Evolutionary conservation across 1,140 invertebrate species (phyloP), one percentile per base, ranked within the genome.

Genomic region (Leptestheria dahalacensis): DNA sequence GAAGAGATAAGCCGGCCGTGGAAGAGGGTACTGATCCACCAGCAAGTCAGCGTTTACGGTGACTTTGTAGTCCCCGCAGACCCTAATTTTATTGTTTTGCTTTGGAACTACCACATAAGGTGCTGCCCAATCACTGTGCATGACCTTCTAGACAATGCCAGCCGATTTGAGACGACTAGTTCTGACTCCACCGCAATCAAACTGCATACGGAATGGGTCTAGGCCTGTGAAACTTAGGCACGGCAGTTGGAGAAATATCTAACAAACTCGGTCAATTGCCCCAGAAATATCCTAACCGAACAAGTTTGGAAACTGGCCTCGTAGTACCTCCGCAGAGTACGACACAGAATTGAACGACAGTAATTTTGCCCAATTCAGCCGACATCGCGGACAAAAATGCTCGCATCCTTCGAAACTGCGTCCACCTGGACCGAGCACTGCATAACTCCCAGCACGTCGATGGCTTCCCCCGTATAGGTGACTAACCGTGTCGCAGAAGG

Each of bases 101-200:
- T 74, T 74, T 4, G 68, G 49, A n/a, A 74, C 65, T 1, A 68
- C 65, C 6, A 74, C 71, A 29, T 69, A 64, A 0, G 71, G 72
- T 29, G 70, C 65, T 9, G 66, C 70, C 71, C 71, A 74, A 15
- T 68, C 63, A 3, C 59, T 58, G 53, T 62, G 63, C 33, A 54
- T 11, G 18, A 69, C 66, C 20, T 61, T 52, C 55, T 64, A 57
- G 4, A 69, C 59, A 1, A 66, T 64, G 2, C 64, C 33, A 9
- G 15, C 33, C 33, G 6, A 65, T 41, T 18, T n/a, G 51, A 70
- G 63, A 50, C 67, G 24, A 24, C 53, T 23, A 55, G 18, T 55
- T 55, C 53, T n/a, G 12, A n/a, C 1, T 55, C 28, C 12, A 55
- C 2, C 28, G 18, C 15, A 23, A 33, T 25, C 62, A 61, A 2